Conservation (phyloP, 2,888 invertebrate species). For the Morpho achilles region DNA sequence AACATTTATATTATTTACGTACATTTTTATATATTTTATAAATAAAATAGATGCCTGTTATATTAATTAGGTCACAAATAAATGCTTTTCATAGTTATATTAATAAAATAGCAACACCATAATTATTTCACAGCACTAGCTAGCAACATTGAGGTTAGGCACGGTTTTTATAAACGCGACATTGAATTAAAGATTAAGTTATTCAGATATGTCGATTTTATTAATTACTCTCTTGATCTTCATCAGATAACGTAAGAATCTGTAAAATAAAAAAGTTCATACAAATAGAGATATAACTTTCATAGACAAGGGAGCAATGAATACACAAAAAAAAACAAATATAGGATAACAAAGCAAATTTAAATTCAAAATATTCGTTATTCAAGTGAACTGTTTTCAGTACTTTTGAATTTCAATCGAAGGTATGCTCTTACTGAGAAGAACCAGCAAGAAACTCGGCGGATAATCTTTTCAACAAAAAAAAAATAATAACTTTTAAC, state of each 20-base stretch:
- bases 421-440: no score
- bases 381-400: no score
- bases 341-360: no score
- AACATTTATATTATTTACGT: neutral
- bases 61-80: neutral
- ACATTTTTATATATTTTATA: neutral
- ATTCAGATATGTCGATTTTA: neutral
- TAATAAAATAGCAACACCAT: neutral
- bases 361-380: no score
- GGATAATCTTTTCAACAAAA: no score
- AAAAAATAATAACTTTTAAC: no score
- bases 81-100: slow-evolving; percentile 1
- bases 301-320: no score
- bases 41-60: slow-evolving; percentile 3
- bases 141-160: neutral
- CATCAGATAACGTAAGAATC: slow-evolving; percentile 62
- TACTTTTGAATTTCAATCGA: no score
- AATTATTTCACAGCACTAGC: neutral
- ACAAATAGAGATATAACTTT: no score
- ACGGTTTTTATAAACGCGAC: neutral
- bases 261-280: slow-evolving; percentile 33
- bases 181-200: neutral
- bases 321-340: no score
- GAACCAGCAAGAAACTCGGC: no score
- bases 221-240: slow-evolving; percentile 41